These are phyloP conservation scores for Homarus americanus DNA, from an alignment of 1,140 invertebrate genomes.

Conservation along the genomic window DNA sequence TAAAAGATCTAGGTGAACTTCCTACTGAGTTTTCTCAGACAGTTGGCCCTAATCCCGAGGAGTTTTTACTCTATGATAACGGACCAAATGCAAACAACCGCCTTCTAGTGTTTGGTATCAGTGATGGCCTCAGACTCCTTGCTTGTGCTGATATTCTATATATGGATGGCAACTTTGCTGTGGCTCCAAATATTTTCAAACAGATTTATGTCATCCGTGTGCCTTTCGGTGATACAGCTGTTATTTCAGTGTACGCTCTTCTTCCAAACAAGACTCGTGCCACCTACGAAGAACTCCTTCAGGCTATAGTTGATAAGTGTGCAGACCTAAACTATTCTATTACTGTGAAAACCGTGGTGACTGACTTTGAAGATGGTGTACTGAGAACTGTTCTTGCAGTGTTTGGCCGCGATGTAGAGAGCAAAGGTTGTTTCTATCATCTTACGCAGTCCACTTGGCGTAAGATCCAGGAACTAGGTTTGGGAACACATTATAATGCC, in stretches of 20 bases:
- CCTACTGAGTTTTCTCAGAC: conserved; percentile 20
- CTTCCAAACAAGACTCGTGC: conserved; percentile 68
- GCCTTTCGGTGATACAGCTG: conserved; percentile 21
- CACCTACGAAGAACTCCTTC: conserved; percentile 31
- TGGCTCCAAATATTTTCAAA: conserved; percentile 63
- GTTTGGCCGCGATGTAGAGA: background rate
- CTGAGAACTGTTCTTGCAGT: conserved; percentile 30
- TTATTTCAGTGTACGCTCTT: conserved; percentile 32
- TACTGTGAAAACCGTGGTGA: background rate
- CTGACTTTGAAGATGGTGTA: background rate
- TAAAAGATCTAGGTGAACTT: no score
- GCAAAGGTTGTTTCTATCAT: background rate
- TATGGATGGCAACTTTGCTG: conserved; percentile 67
- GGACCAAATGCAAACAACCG: conserved; percentile 61
- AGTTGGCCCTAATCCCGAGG: conserved; percentile 32
- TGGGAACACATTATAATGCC: no score
- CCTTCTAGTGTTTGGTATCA: conserved; percentile 62
- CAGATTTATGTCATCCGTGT: conserved; percentile 60
- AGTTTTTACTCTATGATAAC: conserved; percentile 63
- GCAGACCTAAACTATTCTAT: background rate
- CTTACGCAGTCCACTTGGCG: no score
- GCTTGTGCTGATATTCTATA: conserved; percentile 56
- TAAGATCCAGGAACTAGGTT: no score
- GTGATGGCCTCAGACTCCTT: conserved; percentile 45
- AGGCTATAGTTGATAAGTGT: no score